phyloP scores from a whole-genome alignment of 2,888 invertebrate species.

The Kuschelorhynchus macadamiae region DNA sequence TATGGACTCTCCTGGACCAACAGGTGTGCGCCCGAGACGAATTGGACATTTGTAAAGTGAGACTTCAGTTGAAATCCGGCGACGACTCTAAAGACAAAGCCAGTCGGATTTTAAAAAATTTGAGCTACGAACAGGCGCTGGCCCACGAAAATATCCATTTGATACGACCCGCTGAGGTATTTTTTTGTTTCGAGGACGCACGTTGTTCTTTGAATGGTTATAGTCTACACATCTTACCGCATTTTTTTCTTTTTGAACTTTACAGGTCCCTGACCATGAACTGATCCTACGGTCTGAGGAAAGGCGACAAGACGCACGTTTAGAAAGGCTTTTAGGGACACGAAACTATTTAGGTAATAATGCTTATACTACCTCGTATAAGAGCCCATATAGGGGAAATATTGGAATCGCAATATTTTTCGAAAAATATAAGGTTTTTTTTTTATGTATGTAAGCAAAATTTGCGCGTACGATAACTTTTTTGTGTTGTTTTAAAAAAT shows the following conservation, averaged over 20 bases:
- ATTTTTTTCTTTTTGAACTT: background rate
- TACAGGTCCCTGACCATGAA: conserved; percentile 63
- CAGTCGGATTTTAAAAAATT: conserved; percentile 60
- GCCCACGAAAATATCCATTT: conserved; percentile 66
- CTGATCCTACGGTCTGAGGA: conserved; percentile 62
- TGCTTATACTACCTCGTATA: no score
- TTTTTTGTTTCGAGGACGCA: no score
- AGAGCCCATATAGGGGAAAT: no score
- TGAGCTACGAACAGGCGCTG: conserved; percentile 62
- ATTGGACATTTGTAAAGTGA: conserved; percentile 78
- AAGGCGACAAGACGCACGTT: conserved; percentile 60
- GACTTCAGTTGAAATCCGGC: conserved; percentile 70
- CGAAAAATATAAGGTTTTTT: no score
- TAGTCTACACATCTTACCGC: no score
- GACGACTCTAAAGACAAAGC: conserved; percentile 37
- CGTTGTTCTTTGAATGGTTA: no score
- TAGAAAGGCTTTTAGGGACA: conserved; percentile 74
- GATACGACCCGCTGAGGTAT: conserved; percentile 66
- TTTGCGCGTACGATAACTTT: no score
- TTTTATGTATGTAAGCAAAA: no score
- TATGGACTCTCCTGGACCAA: conserved; percentile 66
- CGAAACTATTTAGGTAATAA: conserved; percentile 71
- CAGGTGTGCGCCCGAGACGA: conserved; percentile 77
- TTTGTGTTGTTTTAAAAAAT: no score
- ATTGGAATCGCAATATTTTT: no score